These are phyloP conservation scores for Melitaea cinxia DNA, from an alignment of 1,140 invertebrate genomes.

Conservation along the genomic window DNA sequence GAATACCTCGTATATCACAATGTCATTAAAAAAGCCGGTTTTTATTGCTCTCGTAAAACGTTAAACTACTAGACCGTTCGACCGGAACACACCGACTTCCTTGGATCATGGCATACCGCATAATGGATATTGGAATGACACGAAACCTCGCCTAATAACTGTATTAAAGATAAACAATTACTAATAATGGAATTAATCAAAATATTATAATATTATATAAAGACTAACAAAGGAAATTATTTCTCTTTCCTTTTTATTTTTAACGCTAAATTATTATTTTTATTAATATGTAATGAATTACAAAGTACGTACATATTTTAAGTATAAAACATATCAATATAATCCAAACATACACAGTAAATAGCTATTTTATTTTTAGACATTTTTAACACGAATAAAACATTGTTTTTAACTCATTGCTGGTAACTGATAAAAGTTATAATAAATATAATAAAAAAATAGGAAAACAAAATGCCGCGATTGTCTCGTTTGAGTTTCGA, in stretches of 20 bases:
- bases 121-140: conserved; percentile 31
- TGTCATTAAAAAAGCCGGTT: conserved; percentile 35
- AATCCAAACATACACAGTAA: background rate
- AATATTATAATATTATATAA: background rate
- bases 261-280: background rate
- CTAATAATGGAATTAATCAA: background rate
- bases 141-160: conserved; percentile 18
- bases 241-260: background rate
- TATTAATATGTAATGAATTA: background rate
- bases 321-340: background rate
- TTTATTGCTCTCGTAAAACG: conserved; percentile 32
- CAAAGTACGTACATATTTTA: background rate
- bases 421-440: background rate
- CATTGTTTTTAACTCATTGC: too few species aligned
- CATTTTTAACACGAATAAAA: too few species aligned
- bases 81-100: conserved; percentile 33
- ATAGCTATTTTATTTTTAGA: too few species aligned
- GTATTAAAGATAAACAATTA: background rate
- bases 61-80: conserved; percentile 32
- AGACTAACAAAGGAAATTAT: background rate
- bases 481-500: conserved; percentile 23
- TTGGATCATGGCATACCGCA: conserved; percentile 30
- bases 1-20: conserved; percentile 12
- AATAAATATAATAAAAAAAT: background rate
- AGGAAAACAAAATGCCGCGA: conserved; percentile 10